Base-by-base conservation (phyloP, 2,888 invertebrate genomes). In the Salpingus planirostris region DNA sequence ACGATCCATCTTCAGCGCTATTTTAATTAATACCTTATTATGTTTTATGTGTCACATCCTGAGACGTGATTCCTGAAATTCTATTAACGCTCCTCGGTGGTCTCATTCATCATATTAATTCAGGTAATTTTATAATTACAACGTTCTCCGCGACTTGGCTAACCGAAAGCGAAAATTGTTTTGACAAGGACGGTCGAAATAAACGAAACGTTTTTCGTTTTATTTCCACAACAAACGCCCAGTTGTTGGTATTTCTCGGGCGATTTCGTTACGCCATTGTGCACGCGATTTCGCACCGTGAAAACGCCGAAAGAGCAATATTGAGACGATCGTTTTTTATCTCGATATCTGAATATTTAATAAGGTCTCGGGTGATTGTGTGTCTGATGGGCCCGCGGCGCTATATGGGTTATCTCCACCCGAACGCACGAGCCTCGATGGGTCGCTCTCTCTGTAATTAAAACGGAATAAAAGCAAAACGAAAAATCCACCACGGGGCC, bases 361-460 rank as follows among this genome's bases (percentile, higher is more conserved):
- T 52, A 50, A 47, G 46, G 34, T 42, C 41, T n/a, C n/a, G 43
- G 39, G 46, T 44, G 23, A 23, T 23, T 23, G 46, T 46, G 45
- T 36, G n/a, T n/a, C n/a, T n/a, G n/a, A n/a, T n/a, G 40, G 41
- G 47, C 54, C 47, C 30, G 40, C 40, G 52, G 54, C n/a, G n/a
- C 54, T 35, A 54, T 51, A 51, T 52, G 52, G 51, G 47, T 47
- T 50, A 52, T 49, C 54, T 54, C 52, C 54, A 47, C 54, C 52
- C 50, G 46, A 6, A 42, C 45, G 43, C 42, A 45, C 49, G 45
- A 43, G 46, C 47, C 35, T 31, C 39, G 40, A n/a, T n/a, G n/a
- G n/a, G n/a, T n/a, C n/a, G n/a, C n/a, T n/a, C n/a, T n/a, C 38
- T 23, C 49, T 50, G 52, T 50, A 55, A 55, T 55, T 55, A 55